Evolutionary conservation across 35 echinoderm and acorn worm species (phyloP), one percentile per base, ranked within the genome.

Genomic region (Diadema setosum): DNA sequence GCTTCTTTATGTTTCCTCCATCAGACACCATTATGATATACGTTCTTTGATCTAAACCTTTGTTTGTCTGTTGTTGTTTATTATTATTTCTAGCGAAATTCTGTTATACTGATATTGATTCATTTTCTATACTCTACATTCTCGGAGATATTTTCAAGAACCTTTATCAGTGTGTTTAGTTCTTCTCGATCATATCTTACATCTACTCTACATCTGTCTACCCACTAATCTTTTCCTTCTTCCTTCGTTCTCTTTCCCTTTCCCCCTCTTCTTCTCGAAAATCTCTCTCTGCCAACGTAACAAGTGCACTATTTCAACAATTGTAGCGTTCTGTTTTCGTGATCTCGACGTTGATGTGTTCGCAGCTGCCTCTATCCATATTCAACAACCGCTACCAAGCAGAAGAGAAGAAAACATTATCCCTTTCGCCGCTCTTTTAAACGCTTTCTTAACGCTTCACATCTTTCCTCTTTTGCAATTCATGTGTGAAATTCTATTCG

Each of bases 401-500:
- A 67, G 37, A 67, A 67, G 31, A 63, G 37, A 65, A 67, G 63
- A 67, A 67, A 67, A 67, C 7, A 67, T 34, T 67, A 67, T 33
- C 63, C 37, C 63, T 34, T 8, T 67, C 63, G 30, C 37, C 63
- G n/a, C 37, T 67, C 30, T 32, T 67, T 67, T 32, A 67, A 26
- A 67, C 63, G 30, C 5, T 67, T 67, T 67, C 63, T 67, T 67
- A 67, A 67, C 63, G 63, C 63, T n/a, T 67, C 63, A 34, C 63
- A 67, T 33, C 11, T 33, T 67, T 27, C 63, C 27, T 67, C 21
- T 67, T 67, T 67, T 67, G 63, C 26, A 67, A 67, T 32, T 67
- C 63, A 67, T 67, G 63, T 32, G 63, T 67, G 63, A 67, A 67
- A 67, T 67, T 67, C 63, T 67, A 67, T 67, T 67, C 63, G 63